Conservation (phyloP, 30 jellyfish, hydroid and myxozoan species). For the Aurelia aurita region DNA sequence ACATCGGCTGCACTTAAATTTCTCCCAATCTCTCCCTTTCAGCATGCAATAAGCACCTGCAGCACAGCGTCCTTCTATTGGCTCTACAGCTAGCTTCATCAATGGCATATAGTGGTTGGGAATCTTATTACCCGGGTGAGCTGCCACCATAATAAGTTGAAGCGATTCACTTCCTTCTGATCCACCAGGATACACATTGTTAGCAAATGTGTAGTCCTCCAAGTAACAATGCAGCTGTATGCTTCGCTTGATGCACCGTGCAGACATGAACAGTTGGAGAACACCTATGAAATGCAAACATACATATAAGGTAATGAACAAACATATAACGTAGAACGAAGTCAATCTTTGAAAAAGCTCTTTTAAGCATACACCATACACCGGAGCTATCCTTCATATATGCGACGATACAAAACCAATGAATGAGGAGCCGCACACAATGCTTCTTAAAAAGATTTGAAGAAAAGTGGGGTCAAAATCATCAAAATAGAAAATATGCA, state of each 20-base stretch:
- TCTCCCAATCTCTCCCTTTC: neutral
- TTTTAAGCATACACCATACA: no score
- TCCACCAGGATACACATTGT: neutral
- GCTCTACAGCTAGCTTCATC: neutral
- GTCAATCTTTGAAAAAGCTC: no score
- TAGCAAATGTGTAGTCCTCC: neutral
- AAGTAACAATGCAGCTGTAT: neutral
- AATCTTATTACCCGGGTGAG: neutral
- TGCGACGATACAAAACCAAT: no score
- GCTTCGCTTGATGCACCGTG: neutral
- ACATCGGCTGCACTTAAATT: neutral
- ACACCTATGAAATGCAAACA: neutral
- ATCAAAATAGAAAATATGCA: no score
- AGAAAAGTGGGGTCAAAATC: no score
- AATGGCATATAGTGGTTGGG: neutral
- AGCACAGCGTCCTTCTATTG: neutral
- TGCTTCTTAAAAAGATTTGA: no score
- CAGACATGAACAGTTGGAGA: neutral
- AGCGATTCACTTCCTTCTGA: no score
- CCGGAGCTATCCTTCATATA: no score
- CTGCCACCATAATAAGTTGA: no score
- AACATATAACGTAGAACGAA: no score
- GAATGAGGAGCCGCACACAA: no score
- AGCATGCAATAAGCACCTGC: neutral
- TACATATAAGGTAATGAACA: no score